These are phyloP conservation scores for Artemia sinica DNA, from an alignment of 2,888 invertebrate genomes.

Conservation along the genomic window DNA sequence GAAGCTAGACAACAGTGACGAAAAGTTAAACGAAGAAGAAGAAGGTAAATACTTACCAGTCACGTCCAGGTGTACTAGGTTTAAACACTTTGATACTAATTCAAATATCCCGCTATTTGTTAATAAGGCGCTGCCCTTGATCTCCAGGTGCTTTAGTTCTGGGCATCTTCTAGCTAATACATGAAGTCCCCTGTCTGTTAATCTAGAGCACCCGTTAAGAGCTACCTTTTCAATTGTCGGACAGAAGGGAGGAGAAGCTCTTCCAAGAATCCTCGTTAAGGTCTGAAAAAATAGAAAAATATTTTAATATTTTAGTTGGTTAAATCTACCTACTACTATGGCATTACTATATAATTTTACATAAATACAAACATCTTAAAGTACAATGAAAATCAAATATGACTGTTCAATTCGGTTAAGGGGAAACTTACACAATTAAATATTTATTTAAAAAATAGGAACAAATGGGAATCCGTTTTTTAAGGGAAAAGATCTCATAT, in stretches of 20 bases:
- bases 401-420: too few species aligned
- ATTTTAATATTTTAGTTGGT: too few species aligned
- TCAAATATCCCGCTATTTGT: conserved; percentile 61
- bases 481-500: too few species aligned
- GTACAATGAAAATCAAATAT: too few species aligned
- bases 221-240: conserved; percentile 47
- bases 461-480: too few species aligned
- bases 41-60: conserved; percentile 42
- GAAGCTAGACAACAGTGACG: too few species aligned
- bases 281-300: conserved; percentile 33
- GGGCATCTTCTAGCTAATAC: conserved; percentile 59
- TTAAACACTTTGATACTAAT: conserved; percentile 55
- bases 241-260: conserved; percentile 47
- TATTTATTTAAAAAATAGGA: too few species aligned
- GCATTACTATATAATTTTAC: too few species aligned
- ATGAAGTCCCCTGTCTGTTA: conserved; percentile 59
- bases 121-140: conserved; percentile 53
- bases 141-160: conserved; percentile 58
- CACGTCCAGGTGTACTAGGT: conserved; percentile 64
- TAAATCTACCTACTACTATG: too few species aligned
- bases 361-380: too few species aligned
- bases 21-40: neutral
- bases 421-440: too few species aligned
- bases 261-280: conserved; percentile 46
- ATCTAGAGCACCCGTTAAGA: conserved; percentile 47